A percentile compares a stretch with the other conserved stretches of the same genome.
phyloP scores from a whole-genome alignment of 2,888 invertebrate genomes.

The Eupithecia tripunctaria region DNA sequence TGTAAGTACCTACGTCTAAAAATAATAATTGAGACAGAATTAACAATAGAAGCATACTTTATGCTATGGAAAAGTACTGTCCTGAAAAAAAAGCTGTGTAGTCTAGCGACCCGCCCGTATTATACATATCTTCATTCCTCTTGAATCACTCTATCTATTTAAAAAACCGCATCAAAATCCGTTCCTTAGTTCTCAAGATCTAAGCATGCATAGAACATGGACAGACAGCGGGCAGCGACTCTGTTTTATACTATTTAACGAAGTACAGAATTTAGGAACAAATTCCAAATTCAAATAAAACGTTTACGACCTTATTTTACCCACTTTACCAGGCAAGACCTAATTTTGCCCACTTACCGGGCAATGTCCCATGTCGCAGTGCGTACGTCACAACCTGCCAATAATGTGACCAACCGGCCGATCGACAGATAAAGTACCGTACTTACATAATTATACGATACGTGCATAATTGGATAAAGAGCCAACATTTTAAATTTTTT shows the following conservation, averaged over 20 bases:
- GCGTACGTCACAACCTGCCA: conserved; percentile 31
- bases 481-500: conserved; percentile 31
- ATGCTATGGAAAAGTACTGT: neutral
- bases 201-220: too few relatives aligned
- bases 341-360: conserved; percentile 34
- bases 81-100: neutral
- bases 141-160: too few relatives aligned
- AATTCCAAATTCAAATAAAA: conserved; percentile 19
- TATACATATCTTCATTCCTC: too few relatives aligned
- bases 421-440: conserved; percentile 58
- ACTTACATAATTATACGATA: conserved; percentile 53
- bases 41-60: neutral
- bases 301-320: conserved; percentile 15
- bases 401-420: conserved; percentile 39
- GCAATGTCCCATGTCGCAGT: conserved; percentile 29
- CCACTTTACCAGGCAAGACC: conserved; percentile 24
- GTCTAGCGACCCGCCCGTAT: too few relatives aligned
- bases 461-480: conserved; percentile 58
- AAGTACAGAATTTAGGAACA: neutral
- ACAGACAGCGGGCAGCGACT: too few relatives aligned
- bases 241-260: too few relatives aligned
- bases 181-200: too few relatives aligned
- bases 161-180: too few relatives aligned
- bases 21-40: too few relatives aligned
- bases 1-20: too few relatives aligned